Conservation (phyloP, 1,140 invertebrate species). For the Eupristina koningsbergeri region DNA sequence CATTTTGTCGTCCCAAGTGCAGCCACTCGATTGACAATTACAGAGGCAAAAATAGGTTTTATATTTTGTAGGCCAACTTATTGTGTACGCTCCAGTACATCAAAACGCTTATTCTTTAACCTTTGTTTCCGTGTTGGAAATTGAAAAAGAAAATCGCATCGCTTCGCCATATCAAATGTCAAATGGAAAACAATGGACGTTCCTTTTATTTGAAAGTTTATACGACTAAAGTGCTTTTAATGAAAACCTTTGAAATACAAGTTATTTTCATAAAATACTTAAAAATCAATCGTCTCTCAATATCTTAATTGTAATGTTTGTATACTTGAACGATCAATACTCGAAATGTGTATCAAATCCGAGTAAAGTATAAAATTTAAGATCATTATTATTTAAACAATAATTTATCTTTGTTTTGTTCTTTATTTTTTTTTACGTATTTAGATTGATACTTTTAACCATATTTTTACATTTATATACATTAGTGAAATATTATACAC, state of each 20-base stretch:
- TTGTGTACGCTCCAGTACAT: not conserved
- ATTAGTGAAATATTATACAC: not conserved
- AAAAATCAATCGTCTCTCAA: no score
- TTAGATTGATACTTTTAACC: not conserved
- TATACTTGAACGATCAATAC: not conserved
- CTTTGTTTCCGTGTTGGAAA: not conserved
- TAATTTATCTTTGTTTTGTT: not conserved
- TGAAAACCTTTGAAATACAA: not conserved
- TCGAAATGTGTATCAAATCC: not conserved
- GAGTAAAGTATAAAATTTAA: not conserved
- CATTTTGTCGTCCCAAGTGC: conserved; percentile 31
- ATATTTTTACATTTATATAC: not conserved
- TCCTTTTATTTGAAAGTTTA: not conserved
- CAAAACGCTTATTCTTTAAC: not conserved
- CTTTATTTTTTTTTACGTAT: not conserved
- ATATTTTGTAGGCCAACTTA: not conserved
- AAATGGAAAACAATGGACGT: not conserved
- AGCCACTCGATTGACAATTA: conserved; percentile 42
- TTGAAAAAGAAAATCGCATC: not conserved
- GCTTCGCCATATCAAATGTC: not conserved
- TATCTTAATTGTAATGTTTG: no score
- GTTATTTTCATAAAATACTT: not conserved
- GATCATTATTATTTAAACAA: not conserved
- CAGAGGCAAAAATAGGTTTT: conserved; percentile 26
- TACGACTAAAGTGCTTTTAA: not conserved